A percentile compares a stretch with the other conserved stretches of the same genome.
Evolutionary conservation across 1,140 invertebrate species (phyloP).

Genomic region (Monochamus saltuarius): DNA sequence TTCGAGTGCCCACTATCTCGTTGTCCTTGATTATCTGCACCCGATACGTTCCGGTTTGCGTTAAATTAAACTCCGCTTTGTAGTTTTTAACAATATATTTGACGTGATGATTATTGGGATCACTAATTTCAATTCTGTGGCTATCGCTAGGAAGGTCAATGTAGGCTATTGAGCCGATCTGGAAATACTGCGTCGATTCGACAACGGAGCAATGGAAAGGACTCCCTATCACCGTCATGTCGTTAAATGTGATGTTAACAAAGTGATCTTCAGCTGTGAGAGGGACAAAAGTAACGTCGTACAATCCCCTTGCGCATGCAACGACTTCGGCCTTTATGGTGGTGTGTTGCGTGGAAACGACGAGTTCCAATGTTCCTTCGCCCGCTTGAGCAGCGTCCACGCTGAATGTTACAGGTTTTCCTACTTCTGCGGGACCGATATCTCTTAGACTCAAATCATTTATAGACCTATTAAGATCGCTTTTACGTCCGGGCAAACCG

Average conservation of each 20-base stretch:
- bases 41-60: constrained; percentile 47
- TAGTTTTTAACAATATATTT: constrained; percentile 47
- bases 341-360: constrained; percentile 87
- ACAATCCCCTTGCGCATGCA: constrained; percentile 85
- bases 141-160: constrained; percentile 55
- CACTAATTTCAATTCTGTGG: constrained; percentile 47
- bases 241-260: constrained; percentile 96
- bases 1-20: constrained; percentile 54
- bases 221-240: constrained; percentile 87
- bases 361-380: constrained; percentile 92
- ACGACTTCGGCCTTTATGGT: constrained; percentile 82
- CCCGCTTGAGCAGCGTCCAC: constrained; percentile 95
- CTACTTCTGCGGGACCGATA: constrained; percentile 65
- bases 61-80: constrained; percentile 47
- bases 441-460: constrained; percentile 58
- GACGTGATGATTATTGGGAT: constrained; percentile 47
- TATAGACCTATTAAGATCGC: constrained; percentile 49
- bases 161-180: constrained; percentile 56
- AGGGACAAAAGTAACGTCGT: constrained; percentile 96
- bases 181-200: constrained; percentile 55
- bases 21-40: constrained; percentile 42
- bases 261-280: constrained; percentile 86
- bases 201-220: constrained; percentile 74
- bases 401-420: constrained; percentile 84
- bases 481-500: constrained; percentile 60